Percentiles rank a stretch among this genome's conserved stretches.
phyloP scores from a whole-genome alignment of 2,113 vertebrate genomes.

The Setophaga petechia region DNA sequence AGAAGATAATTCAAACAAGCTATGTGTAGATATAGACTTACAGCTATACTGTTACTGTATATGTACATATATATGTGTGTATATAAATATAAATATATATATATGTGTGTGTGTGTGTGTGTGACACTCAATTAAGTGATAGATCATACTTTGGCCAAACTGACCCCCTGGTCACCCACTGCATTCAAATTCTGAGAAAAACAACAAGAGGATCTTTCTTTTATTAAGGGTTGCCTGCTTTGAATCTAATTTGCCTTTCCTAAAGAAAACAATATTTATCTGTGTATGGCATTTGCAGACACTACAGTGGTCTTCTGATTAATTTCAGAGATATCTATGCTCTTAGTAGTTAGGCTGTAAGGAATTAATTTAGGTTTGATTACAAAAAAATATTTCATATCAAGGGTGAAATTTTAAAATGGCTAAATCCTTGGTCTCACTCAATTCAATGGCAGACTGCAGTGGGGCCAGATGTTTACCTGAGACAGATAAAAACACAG shows the following conservation, averaged over 20 bases:
- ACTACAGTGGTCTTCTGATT: neutral
- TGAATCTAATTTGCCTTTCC: neutral
- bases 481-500: neutral
- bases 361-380: neutral
- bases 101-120: neutral
- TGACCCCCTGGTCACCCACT: neutral
- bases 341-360: neutral
- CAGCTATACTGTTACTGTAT: neutral
- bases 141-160: neutral
- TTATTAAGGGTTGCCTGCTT: neutral
- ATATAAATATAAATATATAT: rapidly evolving
- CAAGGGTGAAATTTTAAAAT: neutral
- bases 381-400: neutral
- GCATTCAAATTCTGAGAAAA: neutral
- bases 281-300: neutral
- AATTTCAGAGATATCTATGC: neutral
- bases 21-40: neutral
- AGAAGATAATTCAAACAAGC: neutral
- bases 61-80: neutral
- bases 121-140: neutral
- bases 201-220: neutral
- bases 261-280: neutral
- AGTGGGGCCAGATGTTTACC: neutral
- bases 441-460: neutral
- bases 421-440: neutral